A percentile compares a stretch with the other conserved stretches of the same genome.
Conservation (phyloP, 2,797 vertebrate species). For the Valencia hispanica region DNA sequence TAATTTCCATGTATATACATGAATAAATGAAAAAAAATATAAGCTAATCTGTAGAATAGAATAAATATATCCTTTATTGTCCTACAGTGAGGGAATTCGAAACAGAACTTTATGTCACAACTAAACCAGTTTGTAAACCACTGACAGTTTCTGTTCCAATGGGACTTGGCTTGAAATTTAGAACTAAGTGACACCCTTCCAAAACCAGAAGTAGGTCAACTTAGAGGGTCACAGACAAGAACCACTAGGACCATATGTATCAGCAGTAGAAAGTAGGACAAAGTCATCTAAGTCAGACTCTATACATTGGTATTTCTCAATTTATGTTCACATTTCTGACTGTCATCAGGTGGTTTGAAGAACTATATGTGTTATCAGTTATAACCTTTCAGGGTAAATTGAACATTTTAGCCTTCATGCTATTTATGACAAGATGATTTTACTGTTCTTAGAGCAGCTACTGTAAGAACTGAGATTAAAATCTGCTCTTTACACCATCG, state of each 20-base stretch:
- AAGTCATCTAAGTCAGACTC: slow-evolving; percentile 46
- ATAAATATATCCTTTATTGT: too few species aligned
- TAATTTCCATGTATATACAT: background rate
- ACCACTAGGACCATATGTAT: slow-evolving; percentile 43
- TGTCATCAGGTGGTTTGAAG: slow-evolving; percentile 45
- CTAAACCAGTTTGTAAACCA: slow-evolving; percentile 11
- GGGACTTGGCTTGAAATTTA: slow-evolving; percentile 49
- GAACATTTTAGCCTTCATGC: slow-evolving; percentile 44
- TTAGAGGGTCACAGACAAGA: slow-evolving; percentile 31
- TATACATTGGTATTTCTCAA: slow-evolving; percentile 22
- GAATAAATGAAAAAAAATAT: background rate
- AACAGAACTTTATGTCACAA: slow-evolving; percentile 33
- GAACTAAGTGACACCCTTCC: slow-evolving; percentile 60
- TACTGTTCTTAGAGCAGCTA: slow-evolving; percentile 24
- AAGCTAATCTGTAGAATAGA: too few species aligned
- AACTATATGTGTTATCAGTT: slow-evolving; percentile 57
- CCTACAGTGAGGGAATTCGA: too few species aligned
- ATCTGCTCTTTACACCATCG: slow-evolving; percentile 43
- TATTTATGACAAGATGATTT: slow-evolving; percentile 44
- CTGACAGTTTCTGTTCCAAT: slow-evolving; percentile 37
- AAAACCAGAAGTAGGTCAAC: slow-evolving; percentile 69
- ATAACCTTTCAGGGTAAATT: slow-evolving; percentile 45
- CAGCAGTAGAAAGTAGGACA: slow-evolving; percentile 58
- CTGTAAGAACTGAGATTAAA: slow-evolving; percentile 48
- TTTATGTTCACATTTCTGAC: background rate